Evolutionary conservation across 2,113 vertebrate genomes (phyloP), one percentile per base, ranked within the genome.

Genomic region (Brachirus orientalis): DNA sequence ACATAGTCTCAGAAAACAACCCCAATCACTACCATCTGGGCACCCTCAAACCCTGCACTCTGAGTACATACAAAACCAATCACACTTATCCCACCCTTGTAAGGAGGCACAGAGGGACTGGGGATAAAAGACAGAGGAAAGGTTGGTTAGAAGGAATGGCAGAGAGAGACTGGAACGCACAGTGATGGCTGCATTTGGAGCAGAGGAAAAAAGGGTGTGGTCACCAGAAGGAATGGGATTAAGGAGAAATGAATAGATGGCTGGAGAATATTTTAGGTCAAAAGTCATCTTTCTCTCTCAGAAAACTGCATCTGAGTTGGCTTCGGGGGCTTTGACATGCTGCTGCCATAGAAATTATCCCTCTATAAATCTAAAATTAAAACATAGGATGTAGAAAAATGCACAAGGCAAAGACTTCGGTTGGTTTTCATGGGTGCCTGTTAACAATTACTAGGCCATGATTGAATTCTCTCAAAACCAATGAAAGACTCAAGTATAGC

Each of bases 1-100:
- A 79, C 84, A 80, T 48, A 80, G 85, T 76, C 56, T 79, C 67
- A 75, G 82, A 88, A 88, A 89, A 86, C 77, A 88, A 84, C 75
- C 66, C 75, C 87, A 86, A 91, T 91, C 78, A 87, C 84, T 91
- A 86, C 87, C 90, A 91, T 91, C 63, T 91, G 90, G 90, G 77
- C 65, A 36, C 56, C 78, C 80, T 81, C 76, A 85, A 80, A 85
- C 69, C 57, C 72, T 72, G 82, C 75, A 82, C 80, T 85, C 22
- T 52, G 60, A 82, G 77, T 80, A 62, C 86, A 82, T 80, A 77
- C 82, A 85, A 75, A 69, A 47, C 18, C 79, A 59, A 86, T 88
- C 79, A 81, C 62, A 79, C 75, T 70, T 72, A 79, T 64, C 77
- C 77, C 84, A 79, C 84, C 62, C 69, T 70, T 56, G 66, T 77